phyloP scores from a whole-genome alignment of 2,113 vertebrate species.

The Erinaceus europaeus region DNA sequence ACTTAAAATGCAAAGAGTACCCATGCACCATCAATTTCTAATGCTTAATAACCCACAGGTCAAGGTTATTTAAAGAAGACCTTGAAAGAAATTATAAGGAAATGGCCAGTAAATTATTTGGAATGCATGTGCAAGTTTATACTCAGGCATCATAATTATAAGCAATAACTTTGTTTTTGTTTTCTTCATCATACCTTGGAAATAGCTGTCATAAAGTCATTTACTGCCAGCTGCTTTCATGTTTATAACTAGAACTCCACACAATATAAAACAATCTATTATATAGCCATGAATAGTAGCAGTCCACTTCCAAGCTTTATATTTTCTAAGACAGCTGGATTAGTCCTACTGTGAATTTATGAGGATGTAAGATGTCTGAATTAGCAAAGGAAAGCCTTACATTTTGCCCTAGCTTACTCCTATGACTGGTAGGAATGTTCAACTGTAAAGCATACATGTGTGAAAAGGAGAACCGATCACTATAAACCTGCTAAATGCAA shows the following conservation, averaged over 20 bases:
- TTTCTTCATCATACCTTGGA: conserved; percentile 72
- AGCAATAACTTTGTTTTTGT: conserved; percentile 57
- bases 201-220: conserved; percentile 71
- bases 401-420: conserved; percentile 4
- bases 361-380: conserved; percentile 50
- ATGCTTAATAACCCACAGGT: not conserved
- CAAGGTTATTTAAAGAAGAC: conserved; percentile 35
- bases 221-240: conserved; percentile 69
- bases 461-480: conserved; percentile 35
- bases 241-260: conserved; percentile 58
- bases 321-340: conserved; percentile 67
- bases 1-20: not conserved
- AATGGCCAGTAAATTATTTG: not conserved
- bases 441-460: conserved; percentile 16
- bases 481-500: conserved; percentile 47
- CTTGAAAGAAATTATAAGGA: not conserved
- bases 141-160: conserved; percentile 53
- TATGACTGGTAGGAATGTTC: conserved; percentile 25
- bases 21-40: not conserved
- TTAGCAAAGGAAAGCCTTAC: conserved; percentile 5
- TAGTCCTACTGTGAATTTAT: conserved; percentile 62
- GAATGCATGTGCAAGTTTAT: not conserved
- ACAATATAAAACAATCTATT: conserved; percentile 67
- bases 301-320: conserved; percentile 58
- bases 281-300: conserved; percentile 58